Evolutionary conservation across 2,797 vertebrate species (phyloP).

Genomic region (Echeneis naucrates): DNA sequence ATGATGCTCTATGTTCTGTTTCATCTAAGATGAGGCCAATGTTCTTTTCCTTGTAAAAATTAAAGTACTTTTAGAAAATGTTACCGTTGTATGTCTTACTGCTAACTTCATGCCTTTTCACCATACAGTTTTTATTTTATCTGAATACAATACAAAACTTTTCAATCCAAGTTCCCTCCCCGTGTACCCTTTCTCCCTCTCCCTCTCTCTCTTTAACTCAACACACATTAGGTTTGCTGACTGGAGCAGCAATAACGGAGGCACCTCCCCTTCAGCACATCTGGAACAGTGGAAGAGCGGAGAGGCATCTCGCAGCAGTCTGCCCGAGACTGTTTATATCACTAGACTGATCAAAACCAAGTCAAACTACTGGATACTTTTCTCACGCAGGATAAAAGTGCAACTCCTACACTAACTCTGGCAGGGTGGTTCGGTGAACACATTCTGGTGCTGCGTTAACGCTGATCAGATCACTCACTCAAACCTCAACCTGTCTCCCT

Average conservation of each 20-base stretch:
- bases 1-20: background rate
- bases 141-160: background rate
- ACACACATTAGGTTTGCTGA: slow-evolving; percentile 13
- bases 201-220: slow-evolving; percentile 31
- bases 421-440: slow-evolving; percentile 51
- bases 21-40: background rate
- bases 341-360: slow-evolving; percentile 11
- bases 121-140: background rate
- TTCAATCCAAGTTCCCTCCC: slow-evolving; percentile 12
- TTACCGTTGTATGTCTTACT: background rate
- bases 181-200: background rate
- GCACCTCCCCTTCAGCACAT: slow-evolving; percentile 61
- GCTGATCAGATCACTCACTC: slow-evolving; percentile 11
- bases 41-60: background rate
- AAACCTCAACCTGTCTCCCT: slow-evolving; percentile 13
- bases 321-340: slow-evolving; percentile 1
- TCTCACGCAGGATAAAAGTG: background rate
- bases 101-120: background rate
- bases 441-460: slow-evolving; percentile 9
- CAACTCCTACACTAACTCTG: background rate
- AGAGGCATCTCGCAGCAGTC: slow-evolving; percentile 23
- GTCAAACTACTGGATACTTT: background rate
- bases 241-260: slow-evolving; percentile 27
- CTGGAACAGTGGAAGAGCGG: slow-evolving; percentile 22
- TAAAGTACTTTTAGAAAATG: background rate